Evolutionary conservation across 2,888 invertebrate species (phyloP).

Genomic region (Gari tellinella): DNA sequence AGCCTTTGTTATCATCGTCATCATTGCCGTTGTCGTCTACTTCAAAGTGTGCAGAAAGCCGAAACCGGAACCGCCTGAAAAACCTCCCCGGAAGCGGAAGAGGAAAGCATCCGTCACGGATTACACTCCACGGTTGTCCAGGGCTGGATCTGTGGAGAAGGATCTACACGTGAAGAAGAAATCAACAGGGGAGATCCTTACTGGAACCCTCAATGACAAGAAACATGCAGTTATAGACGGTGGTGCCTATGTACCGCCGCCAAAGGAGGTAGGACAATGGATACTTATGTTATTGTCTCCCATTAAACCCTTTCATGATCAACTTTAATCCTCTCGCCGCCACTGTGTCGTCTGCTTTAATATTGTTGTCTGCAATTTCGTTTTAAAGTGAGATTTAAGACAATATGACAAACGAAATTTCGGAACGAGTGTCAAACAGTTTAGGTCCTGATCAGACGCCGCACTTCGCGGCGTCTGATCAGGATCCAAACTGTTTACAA

Average conservation of each 20-base stretch:
- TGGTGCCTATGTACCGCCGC: constrained; percentile 31
- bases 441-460: too few species aligned
- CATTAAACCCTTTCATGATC: too few species aligned
- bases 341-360: too few species aligned
- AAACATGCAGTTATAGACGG: constrained; percentile 10
- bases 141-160: constrained; percentile 19
- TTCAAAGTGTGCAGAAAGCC: constrained; percentile 33
- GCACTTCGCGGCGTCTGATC: too few species aligned
- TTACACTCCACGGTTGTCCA: constrained; percentile 38
- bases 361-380: too few species aligned
- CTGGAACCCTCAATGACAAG: constrained; percentile 19
- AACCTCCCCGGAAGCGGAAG: constrained; percentile 37
- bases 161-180: constrained; percentile 19
- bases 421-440: too few species aligned
- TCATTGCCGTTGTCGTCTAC: constrained; percentile 21
- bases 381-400: too few species aligned
- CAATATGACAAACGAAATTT: too few species aligned
- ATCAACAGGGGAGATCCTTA: constrained; percentile 36
- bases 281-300: too few species aligned
- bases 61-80: constrained; percentile 18
- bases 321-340: too few species aligned
- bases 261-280: constrained; percentile 40
- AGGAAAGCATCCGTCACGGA: constrained; percentile 42
- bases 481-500: too few species aligned
- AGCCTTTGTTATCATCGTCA: constrained; percentile 23